A percentile compares a stretch with the other conserved stretches of the same genome.
Conservation (phyloP, 2,113 vertebrate genomes). For the Pristiophorus japonicus region DNA sequence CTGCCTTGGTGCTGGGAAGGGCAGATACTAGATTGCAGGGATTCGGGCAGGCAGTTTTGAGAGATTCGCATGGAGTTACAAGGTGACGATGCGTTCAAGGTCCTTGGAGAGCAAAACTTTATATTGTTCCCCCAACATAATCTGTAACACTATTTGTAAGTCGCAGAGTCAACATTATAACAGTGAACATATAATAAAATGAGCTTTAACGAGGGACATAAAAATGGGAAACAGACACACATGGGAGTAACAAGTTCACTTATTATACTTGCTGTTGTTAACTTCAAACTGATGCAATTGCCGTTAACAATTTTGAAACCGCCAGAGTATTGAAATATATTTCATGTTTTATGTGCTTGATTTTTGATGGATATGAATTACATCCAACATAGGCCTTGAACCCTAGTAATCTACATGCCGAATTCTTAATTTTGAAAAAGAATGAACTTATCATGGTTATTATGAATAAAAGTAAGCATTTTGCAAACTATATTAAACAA, state of each 20-base stretch:
- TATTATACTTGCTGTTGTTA: not conserved
- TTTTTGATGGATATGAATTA: conserved; percentile 10
- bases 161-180: not conserved
- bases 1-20: not conserved
- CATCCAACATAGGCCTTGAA: not conserved
- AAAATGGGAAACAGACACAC: not conserved
- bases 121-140: not conserved
- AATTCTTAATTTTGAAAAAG: not conserved
- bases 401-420: not conserved
- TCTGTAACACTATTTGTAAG: not conserved
- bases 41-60: not conserved
- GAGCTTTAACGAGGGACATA: not conserved
- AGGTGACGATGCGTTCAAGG: not conserved
- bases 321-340: not conserved
- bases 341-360: not conserved
- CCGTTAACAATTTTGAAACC: not conserved
- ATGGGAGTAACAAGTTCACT: not conserved
- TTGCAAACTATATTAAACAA: not conserved
- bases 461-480: not conserved
- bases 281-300: not conserved
- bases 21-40: not conserved
- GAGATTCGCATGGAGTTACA: not conserved
- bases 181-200: not conserved
- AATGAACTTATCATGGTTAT: not conserved
- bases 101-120: not conserved